Evolutionary conservation across 2,113 vertebrate genomes (phyloP).

Genomic region (Plotosus lineatus): DNA sequence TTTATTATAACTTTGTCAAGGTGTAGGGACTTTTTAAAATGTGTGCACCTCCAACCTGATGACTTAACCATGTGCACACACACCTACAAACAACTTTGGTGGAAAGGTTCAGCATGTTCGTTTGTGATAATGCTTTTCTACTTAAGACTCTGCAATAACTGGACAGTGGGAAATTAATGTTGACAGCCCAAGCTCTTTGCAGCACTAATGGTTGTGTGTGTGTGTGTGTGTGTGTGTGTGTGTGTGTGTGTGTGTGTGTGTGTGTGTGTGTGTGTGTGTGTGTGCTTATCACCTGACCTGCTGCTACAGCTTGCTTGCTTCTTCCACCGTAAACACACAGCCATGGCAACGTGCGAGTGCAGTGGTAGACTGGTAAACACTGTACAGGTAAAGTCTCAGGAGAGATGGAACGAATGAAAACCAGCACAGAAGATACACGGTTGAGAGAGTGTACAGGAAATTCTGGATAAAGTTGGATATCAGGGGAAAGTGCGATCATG

Average conservation of each 20-base stretch:
- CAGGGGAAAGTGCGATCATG: not conserved
- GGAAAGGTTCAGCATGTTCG: conserved; percentile 46
- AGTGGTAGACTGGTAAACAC: conserved; percentile 47
- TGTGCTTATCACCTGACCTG: conserved; percentile 44
- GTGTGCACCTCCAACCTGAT: not conserved
- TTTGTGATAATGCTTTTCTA: conserved; percentile 38
- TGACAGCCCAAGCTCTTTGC: conserved; percentile 43
- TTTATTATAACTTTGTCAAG: conserved; percentile 6
- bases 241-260: conserved; percentile 33
- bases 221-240: conserved; percentile 42
- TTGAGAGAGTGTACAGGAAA: not conserved
- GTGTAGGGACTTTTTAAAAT: not conserved
- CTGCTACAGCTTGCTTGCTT: conserved; percentile 33
- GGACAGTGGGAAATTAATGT: conserved; percentile 47
- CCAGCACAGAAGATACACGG: not conserved
- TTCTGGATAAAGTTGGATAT: conserved; percentile 18
- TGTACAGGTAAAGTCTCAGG: conserved; percentile 27
- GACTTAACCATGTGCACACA: not conserved
- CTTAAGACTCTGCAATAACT: conserved; percentile 40
- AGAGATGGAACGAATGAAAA: conserved; percentile 4
- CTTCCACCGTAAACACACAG: conserved; percentile 34
- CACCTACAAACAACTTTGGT: not conserved
- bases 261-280: too few relatives aligned
- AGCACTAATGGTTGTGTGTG: conserved; percentile 41
- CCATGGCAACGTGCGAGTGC: conserved; percentile 41